phyloP scores from a whole-genome alignment of 1,140 invertebrate species.

The Leucophenga varia region DNA sequence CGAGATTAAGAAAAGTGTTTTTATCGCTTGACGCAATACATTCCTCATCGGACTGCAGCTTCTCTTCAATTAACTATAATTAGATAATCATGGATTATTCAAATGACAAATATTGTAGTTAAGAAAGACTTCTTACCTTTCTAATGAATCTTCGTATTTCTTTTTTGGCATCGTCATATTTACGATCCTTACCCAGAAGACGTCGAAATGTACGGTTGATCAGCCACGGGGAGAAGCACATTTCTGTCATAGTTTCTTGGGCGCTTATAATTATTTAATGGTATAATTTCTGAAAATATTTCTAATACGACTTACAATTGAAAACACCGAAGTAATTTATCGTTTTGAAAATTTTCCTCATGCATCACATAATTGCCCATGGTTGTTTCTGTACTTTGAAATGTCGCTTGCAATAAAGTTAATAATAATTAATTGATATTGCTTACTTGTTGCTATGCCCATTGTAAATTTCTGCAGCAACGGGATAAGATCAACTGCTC shows the following conservation, averaged over 20 bases:
- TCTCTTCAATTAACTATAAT: constrained; percentile 29
- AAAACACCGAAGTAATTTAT: constrained; percentile 28
- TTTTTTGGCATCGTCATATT: constrained; percentile 27
- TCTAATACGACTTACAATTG: constrained; percentile 29
- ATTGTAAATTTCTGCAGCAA: constrained; percentile 25
- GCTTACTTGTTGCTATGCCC: constrained; percentile 39
- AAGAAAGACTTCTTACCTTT: constrained; percentile 21
- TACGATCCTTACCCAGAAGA: constrained; percentile 24
- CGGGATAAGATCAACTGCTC: constrained; percentile 11
- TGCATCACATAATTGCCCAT: constrained; percentile 39
- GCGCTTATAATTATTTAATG: constrained; percentile 3
- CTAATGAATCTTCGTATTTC: constrained; percentile 36
- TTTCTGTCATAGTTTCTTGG: constrained; percentile 41
- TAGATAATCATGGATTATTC: not conserved
- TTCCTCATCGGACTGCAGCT: constrained; percentile 20
- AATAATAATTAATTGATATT: too few relatives aligned
- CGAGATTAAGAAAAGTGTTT: constrained; percentile 38
- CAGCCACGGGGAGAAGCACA: constrained; percentile 46
- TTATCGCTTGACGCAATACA: constrained; percentile 15
- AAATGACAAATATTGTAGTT: too few relatives aligned
- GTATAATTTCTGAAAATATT: constrained; percentile 1
- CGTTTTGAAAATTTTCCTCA: constrained; percentile 21
- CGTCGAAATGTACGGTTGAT: constrained; percentile 18
- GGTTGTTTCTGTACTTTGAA: constrained; percentile 31
- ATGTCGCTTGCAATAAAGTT: too few relatives aligned